These are phyloP conservation scores for Clarias batrachus DNA, from an alignment of 2,113 vertebrate genomes.

Conservation along the genomic window DNA sequence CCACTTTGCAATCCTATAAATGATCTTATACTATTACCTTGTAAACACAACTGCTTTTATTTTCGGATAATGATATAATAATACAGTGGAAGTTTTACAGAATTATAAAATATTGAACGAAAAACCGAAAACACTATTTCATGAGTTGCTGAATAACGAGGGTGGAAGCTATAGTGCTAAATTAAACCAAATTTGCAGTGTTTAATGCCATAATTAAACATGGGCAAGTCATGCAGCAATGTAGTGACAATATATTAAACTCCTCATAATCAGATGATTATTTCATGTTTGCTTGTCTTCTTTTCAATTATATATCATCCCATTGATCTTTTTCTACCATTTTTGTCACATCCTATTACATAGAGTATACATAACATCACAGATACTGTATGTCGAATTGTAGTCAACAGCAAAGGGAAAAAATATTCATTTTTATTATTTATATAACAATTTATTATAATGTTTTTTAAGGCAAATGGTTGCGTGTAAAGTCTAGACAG, in stretches of 20 bases:
- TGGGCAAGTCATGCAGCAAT: background rate
- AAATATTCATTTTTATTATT: background rate
- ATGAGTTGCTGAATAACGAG: background rate
- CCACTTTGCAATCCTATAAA: background rate
- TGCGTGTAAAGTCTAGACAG: background rate
- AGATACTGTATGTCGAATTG: background rate
- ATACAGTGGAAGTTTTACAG: background rate
- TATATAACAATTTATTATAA: background rate
- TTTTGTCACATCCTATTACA: background rate
- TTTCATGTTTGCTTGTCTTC: background rate
- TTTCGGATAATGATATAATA: constrained; percentile 1
- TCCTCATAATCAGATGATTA: background rate
- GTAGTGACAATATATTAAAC: background rate
- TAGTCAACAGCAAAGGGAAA: background rate
- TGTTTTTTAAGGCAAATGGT: background rate
- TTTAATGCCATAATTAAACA: constrained; percentile 6
- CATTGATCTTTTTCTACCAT: background rate
- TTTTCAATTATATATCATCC: background rate
- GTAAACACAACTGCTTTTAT: background rate
- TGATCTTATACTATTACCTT: background rate
- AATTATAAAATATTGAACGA: background rate
- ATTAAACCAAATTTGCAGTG: background rate
- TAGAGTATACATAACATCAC: background rate
- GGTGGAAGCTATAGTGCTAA: background rate
- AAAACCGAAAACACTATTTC: background rate